These are phyloP conservation scores for Cactoblastis cactorum DNA, from an alignment of 2,888 invertebrate species.

Conservation along the genomic window DNA sequence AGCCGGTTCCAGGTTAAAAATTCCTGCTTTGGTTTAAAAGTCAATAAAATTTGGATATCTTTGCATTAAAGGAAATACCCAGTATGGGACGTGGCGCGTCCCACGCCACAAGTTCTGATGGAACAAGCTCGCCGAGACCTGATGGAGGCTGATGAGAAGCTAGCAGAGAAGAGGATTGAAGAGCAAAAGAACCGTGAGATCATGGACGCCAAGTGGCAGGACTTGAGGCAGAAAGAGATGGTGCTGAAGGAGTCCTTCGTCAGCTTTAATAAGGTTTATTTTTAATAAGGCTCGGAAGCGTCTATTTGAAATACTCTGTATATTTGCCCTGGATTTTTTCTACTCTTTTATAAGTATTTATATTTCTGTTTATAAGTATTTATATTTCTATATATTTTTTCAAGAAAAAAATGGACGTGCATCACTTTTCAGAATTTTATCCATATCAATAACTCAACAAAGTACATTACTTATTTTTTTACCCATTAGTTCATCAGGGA, in stretches of 20 bases:
- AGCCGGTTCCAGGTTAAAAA: too few species aligned
- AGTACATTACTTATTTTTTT: neutral
- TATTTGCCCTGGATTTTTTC: too few species aligned
- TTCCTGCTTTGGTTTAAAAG: too few species aligned
- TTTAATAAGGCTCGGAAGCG: too few species aligned
- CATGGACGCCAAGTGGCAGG: constrained; percentile 78
- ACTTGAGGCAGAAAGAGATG: constrained; percentile 72
- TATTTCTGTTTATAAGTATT: too few species aligned
- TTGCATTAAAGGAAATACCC: constrained; percentile 74
- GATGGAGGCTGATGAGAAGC: constrained; percentile 67
- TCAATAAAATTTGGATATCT: neutral
- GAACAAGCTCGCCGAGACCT: constrained; percentile 76
- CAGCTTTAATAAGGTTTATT: constrained; percentile 78
- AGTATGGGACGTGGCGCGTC: constrained; percentile 80
- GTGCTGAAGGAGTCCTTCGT: constrained; percentile 79
- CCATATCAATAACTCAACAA: too few species aligned
- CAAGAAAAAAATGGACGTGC: too few species aligned
- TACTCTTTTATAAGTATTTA: too few species aligned
- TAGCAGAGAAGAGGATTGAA: constrained; percentile 63
- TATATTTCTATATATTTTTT: too few species aligned
- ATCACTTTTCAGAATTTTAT: too few species aligned
- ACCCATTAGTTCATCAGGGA: constrained; percentile 77
- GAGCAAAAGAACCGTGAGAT: constrained; percentile 52
- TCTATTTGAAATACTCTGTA: too few species aligned
- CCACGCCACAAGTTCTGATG: constrained; percentile 75